Evolutionary conservation across 2,797 vertebrate genomes (phyloP).

Genomic region (Rhinophrynus dorsalis): DNA sequence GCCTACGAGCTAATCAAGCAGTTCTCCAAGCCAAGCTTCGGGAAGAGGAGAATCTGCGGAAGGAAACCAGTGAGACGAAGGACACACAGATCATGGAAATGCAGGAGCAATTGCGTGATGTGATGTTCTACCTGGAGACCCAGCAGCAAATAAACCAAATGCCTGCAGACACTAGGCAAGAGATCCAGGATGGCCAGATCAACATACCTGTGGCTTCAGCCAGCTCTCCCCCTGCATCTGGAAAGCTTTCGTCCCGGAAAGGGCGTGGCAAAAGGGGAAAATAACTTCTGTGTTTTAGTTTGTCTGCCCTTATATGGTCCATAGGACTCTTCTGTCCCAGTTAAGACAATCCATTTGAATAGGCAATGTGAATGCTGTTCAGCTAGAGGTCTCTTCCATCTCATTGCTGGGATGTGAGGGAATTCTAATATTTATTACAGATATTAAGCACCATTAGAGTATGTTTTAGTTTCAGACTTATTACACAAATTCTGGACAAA

Average conservation of each 20-base stretch:
- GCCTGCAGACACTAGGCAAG: constrained; percentile 82
- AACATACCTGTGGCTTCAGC: constrained; percentile 80
- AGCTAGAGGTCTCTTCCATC: background rate
- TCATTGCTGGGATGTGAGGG: background rate
- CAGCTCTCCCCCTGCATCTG: constrained; percentile 55
- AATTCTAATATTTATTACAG: background rate
- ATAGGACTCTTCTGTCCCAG: background rate
- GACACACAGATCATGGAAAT: constrained; percentile 83
- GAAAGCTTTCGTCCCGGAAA: constrained; percentile 78
- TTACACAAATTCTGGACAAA: no score
- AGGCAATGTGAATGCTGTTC: background rate
- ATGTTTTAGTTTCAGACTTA: background rate
- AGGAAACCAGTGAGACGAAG: constrained; percentile 80
- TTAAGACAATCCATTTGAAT: background rate
- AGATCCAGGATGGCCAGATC: constrained; percentile 96
- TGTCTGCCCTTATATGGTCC: background rate
- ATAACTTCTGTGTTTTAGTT: no score
- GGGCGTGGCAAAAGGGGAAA: constrained; percentile 68
- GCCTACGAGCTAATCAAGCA: constrained; percentile 86
- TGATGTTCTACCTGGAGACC: constrained; percentile 95
- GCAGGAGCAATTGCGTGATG: constrained; percentile 92
- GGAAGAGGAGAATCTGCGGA: constrained; percentile 81
- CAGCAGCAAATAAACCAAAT: constrained; percentile 92
- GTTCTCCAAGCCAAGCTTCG: constrained; percentile 85
- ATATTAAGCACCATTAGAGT: background rate